These are phyloP conservation scores for Sebastolobus altivelis DNA, from an alignment of 2,797 vertebrate genomes.

Conservation along the genomic window DNA sequence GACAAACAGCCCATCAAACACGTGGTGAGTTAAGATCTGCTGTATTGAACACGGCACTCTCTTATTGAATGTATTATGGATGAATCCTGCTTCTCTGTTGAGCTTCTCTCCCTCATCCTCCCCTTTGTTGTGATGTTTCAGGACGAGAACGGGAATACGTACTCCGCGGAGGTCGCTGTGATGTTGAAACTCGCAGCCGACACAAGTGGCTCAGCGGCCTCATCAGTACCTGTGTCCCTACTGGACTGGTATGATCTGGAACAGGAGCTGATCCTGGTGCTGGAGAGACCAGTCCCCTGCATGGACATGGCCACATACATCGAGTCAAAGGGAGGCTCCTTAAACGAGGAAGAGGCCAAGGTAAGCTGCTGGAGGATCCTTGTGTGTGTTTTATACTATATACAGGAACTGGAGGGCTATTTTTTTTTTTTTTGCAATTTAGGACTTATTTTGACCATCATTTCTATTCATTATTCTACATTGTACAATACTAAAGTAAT, in stretches of 20 bases:
- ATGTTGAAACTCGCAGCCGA: not conserved
- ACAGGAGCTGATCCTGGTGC: constrained; percentile 31
- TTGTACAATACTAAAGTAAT: no score
- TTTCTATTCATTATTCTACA: no score
- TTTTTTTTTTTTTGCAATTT: no score
- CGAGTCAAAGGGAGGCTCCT: not conserved
- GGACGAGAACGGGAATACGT: not conserved
- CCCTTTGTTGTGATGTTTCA: not conserved
- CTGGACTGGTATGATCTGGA: constrained; percentile 10
- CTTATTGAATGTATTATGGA: not conserved
- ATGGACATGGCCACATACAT: not conserved
- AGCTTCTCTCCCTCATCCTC: not conserved
- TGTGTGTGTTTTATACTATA: no score
- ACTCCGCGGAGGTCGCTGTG: not conserved
- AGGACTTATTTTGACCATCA: no score
- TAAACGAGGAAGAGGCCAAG: not conserved
- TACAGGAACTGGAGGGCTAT: no score
- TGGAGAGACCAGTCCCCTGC: constrained; percentile 35
- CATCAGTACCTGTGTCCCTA: not conserved
- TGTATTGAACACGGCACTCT: not conserved
- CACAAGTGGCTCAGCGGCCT: not conserved
- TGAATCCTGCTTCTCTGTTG: not conserved
- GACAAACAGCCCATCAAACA: not conserved
- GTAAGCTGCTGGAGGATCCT: not conserved
- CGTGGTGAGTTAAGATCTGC: not conserved